Evolutionary conservation across 1,140 invertebrate genomes (phyloP).

Genomic region (Daktulosphaira vitifoliae): DNA sequence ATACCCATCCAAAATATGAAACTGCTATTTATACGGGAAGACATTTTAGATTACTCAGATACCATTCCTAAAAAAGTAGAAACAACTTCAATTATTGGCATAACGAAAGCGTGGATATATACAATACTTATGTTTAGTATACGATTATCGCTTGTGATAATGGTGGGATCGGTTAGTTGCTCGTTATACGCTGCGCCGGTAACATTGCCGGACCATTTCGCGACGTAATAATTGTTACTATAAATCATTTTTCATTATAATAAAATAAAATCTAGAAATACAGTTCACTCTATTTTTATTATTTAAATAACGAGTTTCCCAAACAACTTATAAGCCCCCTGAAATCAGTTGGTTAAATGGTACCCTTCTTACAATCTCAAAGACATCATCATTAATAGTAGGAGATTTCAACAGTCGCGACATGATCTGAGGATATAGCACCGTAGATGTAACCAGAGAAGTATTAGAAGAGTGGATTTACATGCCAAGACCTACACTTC

Average conservation of each 20-base stretch:
- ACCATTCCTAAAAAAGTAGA: neutral
- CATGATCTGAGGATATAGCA: neutral
- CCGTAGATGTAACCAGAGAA: neutral
- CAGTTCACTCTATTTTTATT: too few species aligned
- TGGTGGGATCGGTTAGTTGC: too few species aligned
- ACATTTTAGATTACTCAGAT: neutral
- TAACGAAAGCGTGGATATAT: neutral
- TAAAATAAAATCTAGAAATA: too few species aligned
- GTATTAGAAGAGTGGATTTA: neutral
- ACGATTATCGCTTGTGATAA: too few species aligned
- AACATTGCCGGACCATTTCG: too few species aligned
- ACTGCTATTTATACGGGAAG: conserved; percentile 1
- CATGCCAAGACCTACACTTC: neutral
- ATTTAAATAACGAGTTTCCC: too few species aligned
- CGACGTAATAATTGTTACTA: too few species aligned
- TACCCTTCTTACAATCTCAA: neutral
- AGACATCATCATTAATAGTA: neutral
- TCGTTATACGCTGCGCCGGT: too few species aligned
- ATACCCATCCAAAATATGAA: neutral
- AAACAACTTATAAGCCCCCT: conserved; percentile 2
- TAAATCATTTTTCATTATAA: too few species aligned
- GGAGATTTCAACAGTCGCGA: neutral
- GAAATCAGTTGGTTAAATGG: neutral
- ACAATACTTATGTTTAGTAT: too few species aligned
- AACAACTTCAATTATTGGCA: neutral